Conservation (phyloP, 1,140 invertebrate species). For the Apis dorsata region DNA sequence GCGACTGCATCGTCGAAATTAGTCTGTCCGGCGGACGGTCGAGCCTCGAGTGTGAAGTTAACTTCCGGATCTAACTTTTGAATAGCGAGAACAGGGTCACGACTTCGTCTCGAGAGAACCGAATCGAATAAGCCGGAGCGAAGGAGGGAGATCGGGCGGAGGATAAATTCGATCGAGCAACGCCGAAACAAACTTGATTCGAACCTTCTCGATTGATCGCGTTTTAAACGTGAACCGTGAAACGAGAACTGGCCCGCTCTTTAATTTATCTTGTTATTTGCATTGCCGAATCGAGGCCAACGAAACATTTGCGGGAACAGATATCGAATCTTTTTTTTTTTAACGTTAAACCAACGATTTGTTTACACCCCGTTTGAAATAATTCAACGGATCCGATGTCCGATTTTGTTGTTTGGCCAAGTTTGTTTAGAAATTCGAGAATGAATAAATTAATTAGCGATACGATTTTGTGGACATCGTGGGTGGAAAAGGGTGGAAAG, state of each 20-base stretch:
- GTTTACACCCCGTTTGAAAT: background rate
- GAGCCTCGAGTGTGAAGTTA: constrained; percentile 58
- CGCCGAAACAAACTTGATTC: background rate
- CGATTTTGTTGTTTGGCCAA: background rate
- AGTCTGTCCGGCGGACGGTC: constrained; percentile 6
- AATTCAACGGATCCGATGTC: background rate
- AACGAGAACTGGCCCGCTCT: background rate
- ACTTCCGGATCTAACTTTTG: constrained; percentile 61
- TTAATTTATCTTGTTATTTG: constrained; percentile 39
- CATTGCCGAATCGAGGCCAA: constrained; percentile 31
- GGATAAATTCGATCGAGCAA: constrained; percentile 26
- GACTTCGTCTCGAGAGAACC: constrained; percentile 16
- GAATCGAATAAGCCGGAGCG: background rate
- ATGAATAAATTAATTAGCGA: background rate
- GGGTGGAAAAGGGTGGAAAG: too few species aligned
- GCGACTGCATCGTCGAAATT: constrained; percentile 36
- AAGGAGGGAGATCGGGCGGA: background rate
- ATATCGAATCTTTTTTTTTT: background rate
- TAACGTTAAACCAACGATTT: background rate
- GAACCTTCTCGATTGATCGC: background rate
- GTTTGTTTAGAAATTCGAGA: background rate
- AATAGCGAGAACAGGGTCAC: constrained; percentile 48
- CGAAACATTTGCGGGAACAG: constrained; percentile 16
- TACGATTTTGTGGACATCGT: too few species aligned
- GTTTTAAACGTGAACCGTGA: background rate